Base-by-base conservation (phyloP, 2,113 vertebrate species). In the Cephalopholis sonnerati region DNA sequence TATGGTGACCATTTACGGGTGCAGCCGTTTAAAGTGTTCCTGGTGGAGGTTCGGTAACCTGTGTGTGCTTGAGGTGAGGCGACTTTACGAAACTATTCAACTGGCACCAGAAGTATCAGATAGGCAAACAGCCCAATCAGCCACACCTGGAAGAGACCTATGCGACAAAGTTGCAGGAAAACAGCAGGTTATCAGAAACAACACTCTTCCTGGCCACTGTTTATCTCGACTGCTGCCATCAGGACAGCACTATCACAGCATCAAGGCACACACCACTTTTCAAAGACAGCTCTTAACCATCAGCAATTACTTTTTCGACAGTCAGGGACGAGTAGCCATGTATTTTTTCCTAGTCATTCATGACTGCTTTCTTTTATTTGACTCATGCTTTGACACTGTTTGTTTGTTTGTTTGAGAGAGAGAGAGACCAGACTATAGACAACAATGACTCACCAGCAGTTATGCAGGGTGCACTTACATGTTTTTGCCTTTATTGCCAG, bases 171-270 rank as follows among this genome's bases (percentile, higher is more conserved):
- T 1, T 24, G 20, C 44, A 64, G 44, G 5, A 48, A 68, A 48
- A 61, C 58, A 57, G 29, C 48, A 57, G 8, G 65, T 64, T 58
- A 69, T 74, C 44, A 46, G 18, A 24, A 22, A 71, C 59, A 39
- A 13, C 63, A 39, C 12, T 62, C 24, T 3, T 32, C 46, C 32
- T 39, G 67, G 81, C 50, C 24, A 20, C 32, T 4, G 0, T 76
- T 82, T 58, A 73, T 69, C 68, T 69, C 27, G 36, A 70, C 69
- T 70, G 57, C 67, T 57, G 9, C 25, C 58, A 53, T 71, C 76
- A 80, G 62, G 57, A 59, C 15, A 80, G 29, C 50, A 48, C 61
- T n/a, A 27, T 62, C 72, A 22, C 3, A 54, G 29, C 62, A 67
- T 55, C 59, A 27, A 69, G 46, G 24, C 1, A 50, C 66, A 50